A percentile compares a stretch with the other conserved stretches of the same genome.
phyloP scores from a whole-genome alignment of 2,888 invertebrate genomes.

The Phaonia tiefii region DNA sequence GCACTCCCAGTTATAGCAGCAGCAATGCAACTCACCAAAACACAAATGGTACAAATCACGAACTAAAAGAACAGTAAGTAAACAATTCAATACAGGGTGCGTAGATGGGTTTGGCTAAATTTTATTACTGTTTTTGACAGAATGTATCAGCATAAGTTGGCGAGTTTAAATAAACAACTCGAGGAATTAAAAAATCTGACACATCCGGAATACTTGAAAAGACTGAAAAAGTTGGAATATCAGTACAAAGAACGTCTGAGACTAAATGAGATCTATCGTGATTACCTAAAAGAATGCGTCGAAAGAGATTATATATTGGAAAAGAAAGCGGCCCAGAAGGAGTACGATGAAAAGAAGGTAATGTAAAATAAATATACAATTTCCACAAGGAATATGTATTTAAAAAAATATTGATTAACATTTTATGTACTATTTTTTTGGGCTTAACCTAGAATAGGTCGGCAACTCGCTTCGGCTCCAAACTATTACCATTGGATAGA shows the following conservation, averaged over 20 bases:
- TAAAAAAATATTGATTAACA: too few species aligned
- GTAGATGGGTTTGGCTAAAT: background rate
- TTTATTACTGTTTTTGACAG: conserved; percentile 81
- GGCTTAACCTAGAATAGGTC: too few species aligned
- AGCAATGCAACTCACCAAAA: conserved; percentile 69
- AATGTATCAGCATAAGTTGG: conserved; percentile 94
- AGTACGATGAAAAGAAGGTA: conserved; percentile 96
- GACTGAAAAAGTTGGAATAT: conserved; percentile 90
- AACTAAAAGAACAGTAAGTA: conserved; percentile 80
- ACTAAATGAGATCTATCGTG: conserved; percentile 88
- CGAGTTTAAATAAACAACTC: conserved; percentile 92
- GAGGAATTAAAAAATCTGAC: conserved; percentile 92
- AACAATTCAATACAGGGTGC: conserved; percentile 44
- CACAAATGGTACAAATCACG: conserved; percentile 75
- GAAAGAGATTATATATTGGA: conserved; percentile 93
- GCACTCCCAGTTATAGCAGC: conserved; percentile 71
- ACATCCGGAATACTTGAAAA: conserved; percentile 92
- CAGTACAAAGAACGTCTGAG: conserved; percentile 90
- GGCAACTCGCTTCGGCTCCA: too few species aligned
- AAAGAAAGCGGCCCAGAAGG: conserved; percentile 93
- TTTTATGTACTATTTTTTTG: too few species aligned
- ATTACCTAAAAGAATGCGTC: conserved; percentile 91
- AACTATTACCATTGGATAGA: too few species aligned
- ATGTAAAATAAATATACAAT: too few species aligned
- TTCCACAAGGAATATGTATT: background rate